Evolutionary conservation across 2,888 invertebrate genomes (phyloP), one percentile per base, ranked within the genome.

Genomic region (Nomada fucata): DNA sequence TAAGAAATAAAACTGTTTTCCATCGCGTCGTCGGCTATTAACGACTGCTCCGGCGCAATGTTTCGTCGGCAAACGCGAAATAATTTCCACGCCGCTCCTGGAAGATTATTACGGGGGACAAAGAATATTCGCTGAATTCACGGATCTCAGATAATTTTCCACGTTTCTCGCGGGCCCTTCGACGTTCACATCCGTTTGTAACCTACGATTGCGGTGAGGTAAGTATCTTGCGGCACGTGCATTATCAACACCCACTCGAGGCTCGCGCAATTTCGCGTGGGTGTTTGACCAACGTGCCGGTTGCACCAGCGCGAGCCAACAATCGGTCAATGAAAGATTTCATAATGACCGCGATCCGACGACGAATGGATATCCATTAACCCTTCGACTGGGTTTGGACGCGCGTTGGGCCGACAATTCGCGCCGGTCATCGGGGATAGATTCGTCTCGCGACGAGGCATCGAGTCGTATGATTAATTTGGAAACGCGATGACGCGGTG

Each of bases 281-380:
- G 83, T 68, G 86, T 67, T 53, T 29, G 26, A 57, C 44, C 42
- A 67, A 68, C 55, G 67, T 44, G 18, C 44, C 50, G 53, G 60
- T 70, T 55, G 44, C 72, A 65, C 53, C 60, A 60, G 65, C 73
- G 67, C 59, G 70, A 78, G 47, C 23, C 55, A 59, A 74, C 52
- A 52, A 20, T 53, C 50, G 76, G 67, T 85, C 72, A 80, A 80
- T 76, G 68, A 74, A 67, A 23, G 74, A 76, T 87, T 86, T 87
- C 83, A 72, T 76, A 86, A 86, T 63, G 29, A 68, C 67, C 26
- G 29, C 55, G 36, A 53, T 61, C 52, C 29, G 44, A 65, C 72
- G 23, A 81, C 47, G 26, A 67, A 67, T 63, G 18, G 64, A 13
- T 20, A 13, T 53, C 50, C 64, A 70, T 72, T 76, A 65, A n/a